Percentiles rank a stretch among this genome's conserved stretches.
phyloP scores from a whole-genome alignment of 2,113 vertebrate genomes.

The Zootoca vivipara region DNA sequence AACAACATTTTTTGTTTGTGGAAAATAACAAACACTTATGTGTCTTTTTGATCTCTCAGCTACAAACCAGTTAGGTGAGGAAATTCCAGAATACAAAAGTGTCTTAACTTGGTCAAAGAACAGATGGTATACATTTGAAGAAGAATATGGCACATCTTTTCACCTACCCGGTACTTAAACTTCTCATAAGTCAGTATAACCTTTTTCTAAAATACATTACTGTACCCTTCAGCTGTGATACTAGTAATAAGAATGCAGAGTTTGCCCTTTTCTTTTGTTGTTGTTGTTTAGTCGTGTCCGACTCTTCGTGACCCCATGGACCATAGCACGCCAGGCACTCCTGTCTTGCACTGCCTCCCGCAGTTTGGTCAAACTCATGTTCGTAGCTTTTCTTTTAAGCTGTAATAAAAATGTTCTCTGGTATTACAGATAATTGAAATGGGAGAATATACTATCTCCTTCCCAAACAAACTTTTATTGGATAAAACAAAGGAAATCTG shows the following conservation, averaged over 20 bases:
- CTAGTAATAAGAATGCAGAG: background rate
- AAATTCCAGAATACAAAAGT: background rate
- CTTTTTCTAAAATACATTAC: background rate
- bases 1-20: background rate
- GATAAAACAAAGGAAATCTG: background rate
- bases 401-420: background rate
- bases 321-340: too few relatives aligned
- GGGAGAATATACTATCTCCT: background rate
- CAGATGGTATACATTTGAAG: background rate
- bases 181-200: background rate
- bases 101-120: background rate
- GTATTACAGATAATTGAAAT: background rate
- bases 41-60: background rate
- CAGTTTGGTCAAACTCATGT: too few relatives aligned
- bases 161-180: background rate
- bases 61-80: background rate
- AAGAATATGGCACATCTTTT: background rate
- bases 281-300: too few relatives aligned
- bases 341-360: too few relatives aligned
- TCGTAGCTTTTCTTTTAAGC: background rate
- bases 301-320: too few relatives aligned
- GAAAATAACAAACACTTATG: background rate
- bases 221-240: background rate
- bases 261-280: background rate
- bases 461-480: background rate